Base-by-base conservation (phyloP, 2,888 invertebrate species). In the Leistus spinibarbis region DNA sequence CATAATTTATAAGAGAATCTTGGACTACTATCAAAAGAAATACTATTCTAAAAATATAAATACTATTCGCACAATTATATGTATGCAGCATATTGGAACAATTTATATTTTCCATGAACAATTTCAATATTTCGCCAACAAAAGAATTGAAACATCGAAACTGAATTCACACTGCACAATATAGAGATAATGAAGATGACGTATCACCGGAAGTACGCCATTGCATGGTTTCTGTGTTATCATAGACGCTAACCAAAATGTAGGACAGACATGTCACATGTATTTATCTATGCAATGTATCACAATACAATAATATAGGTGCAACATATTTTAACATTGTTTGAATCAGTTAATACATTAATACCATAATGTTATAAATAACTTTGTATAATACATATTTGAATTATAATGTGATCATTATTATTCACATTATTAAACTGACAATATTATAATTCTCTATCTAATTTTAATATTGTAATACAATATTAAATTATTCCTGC, bases 121-220 rank as follows among this genome's bases (percentile, higher is more conserved):
- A 40, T 40, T 40, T 40, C 40, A 40, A 7, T 40, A 40, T 40
- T 40, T 40, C 40, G 40, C 10, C 40, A 7, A 40, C 40, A 40
- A 40, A 40, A 10, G 13, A 13, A 40, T 40, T 40, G 7, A 40
- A 40, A 40, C 60, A 10, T 3, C 20, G 19, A 20, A 60, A 60
- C 60, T 60, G 16, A 20, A 22, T 16, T 53, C 63, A 54, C 64
- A 13, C 40, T 13, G 40, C 40, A 40, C 40, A 40, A 40, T 40
- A 40, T 71, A 71, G 63, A 54, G 64, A 71, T 71, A 71, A 71
- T 64, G 64, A 64, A 71, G 71, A 71, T 71, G 64, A 71, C 71
- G 71, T 71, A 71, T 71, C 71, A 23, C 71, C 71, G 71, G 71
- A 71, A 71, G 71, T 71, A 22, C 71, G 24, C 54, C 71, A 71